Evolutionary conservation across 1,140 invertebrate species (phyloP), one percentile per base, ranked within the genome.

Genomic region (Drosophila sp.): DNA sequence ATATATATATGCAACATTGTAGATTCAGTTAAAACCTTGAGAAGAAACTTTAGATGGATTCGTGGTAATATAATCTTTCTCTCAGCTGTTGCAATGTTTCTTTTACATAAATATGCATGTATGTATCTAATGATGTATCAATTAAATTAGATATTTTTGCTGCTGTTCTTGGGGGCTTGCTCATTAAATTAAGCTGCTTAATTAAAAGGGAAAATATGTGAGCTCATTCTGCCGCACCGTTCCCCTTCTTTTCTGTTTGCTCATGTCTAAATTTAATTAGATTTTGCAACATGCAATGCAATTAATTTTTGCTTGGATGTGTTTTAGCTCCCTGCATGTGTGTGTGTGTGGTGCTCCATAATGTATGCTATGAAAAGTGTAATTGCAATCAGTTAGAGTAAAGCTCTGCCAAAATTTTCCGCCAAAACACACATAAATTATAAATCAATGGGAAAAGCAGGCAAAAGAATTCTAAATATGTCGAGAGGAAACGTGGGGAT

Each of bases 401-500:
- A 65, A 68, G 41, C 66, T 63, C 55, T 44, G 58, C n/a, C 10
- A 25, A 23, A 60, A 33, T 75, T 55, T 63, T 60, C 25, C 30
- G 30, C 41, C 55, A 83, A 56, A 44, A 40, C 32, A 40, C 32
- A 35, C 25, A 82, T 85, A 86, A 86, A 86, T 85, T 76, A 82
- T 86, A 68, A 72, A 82, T 86, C 70, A 78, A 63, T 67, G 35
- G 23, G 0, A 62, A 47, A 71, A 47, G 38, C 44, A 50, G 44
- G 23, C 10, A 3, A 27, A 27, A 50, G 23, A 50, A 50, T 11
- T 38, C 8, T 50, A 50, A 50, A 50, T 25, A 50, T 11, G n/a
- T 17, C 3, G 7, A 10, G 6, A 1, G 6, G 8, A 7, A 8
- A 7, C 0, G 8, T 10, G 44, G 10, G 38, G 7, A 40, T 11